A percentile compares a stretch with the other conserved stretches of the same genome.
Evolutionary conservation across 2,797 vertebrate species (phyloP).

Genomic region (Sphenodon punctatus): DNA sequence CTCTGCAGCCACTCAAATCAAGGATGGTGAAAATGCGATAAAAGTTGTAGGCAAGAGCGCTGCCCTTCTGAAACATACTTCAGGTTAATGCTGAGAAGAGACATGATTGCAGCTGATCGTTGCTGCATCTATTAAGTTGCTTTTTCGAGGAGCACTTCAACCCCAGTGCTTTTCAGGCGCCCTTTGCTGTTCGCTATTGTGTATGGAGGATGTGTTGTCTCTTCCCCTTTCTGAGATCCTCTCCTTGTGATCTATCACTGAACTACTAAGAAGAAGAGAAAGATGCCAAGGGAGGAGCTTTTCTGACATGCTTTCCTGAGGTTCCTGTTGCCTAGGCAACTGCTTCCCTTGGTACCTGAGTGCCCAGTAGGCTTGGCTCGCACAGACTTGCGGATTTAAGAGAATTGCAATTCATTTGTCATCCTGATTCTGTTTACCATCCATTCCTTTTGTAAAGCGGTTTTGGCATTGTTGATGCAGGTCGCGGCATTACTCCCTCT

Average conservation of each 20-base stretch:
- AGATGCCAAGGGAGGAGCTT: background rate
- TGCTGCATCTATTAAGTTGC: background rate
- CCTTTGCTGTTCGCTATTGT: background rate
- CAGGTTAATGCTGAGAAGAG: background rate
- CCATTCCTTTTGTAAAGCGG: background rate
- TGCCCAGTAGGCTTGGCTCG: background rate
- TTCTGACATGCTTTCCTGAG: background rate
- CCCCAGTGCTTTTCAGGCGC: background rate
- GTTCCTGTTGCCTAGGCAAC: conserved; percentile 70
- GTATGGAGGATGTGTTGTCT: background rate
- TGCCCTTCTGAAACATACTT: background rate
- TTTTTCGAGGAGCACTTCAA: background rate
- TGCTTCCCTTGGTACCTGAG: conserved; percentile 38
- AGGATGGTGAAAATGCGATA: background rate
- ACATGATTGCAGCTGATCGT: background rate
- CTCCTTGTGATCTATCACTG: background rate
- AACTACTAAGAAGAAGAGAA: background rate
- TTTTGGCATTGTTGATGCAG: background rate
- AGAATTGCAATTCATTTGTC: background rate
- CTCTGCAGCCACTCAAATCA: background rate
- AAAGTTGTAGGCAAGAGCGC: background rate
- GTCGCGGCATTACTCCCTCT: background rate
- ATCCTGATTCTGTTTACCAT: background rate
- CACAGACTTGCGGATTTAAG: background rate
- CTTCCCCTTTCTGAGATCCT: background rate